These are phyloP conservation scores for rat (Rattus norvegicus) DNA, from an alignment of 2,113 vertebrate genomes.

Conservation along the genomic window GRCr8 NC_086033.1:23724501-23725000, in stretches of 20 bases:
- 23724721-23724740: not conserved
- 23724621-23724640: not conserved
- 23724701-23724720: not conserved
- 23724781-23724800: not conserved
- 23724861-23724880: not conserved
- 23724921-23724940: not conserved
- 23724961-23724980: not conserved
- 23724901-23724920: not conserved
- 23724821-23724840: not conserved
- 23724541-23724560: constrained; percentile 25
- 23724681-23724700: not conserved
- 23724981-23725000: constrained; percentile 1
- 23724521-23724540: constrained; percentile 17
- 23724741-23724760: not conserved
- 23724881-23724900: not conserved
- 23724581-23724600: not conserved
- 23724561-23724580: not conserved
- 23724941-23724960: not conserved
- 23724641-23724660: not conserved
- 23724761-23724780: not conserved
- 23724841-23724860: not conserved
- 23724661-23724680: not conserved
- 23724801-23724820: not conserved
- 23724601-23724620: not conserved
- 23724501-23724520: constrained; percentile 5